Evolutionary conservation across 2,888 invertebrate genomes (phyloP).

Genomic region (Volucella zonaria): DNA sequence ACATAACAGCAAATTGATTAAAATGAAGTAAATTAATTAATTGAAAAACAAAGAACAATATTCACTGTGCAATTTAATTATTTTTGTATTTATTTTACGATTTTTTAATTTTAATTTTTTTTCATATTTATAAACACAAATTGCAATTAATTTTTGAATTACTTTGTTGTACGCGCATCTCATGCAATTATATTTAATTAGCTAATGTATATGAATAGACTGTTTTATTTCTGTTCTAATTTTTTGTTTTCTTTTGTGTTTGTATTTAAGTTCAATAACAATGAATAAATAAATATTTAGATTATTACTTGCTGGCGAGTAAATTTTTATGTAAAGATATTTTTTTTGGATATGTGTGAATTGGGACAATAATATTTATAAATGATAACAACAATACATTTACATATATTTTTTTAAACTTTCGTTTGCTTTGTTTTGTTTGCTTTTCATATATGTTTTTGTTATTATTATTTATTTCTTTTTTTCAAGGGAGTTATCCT

Average conservation of each 20-base stretch:
- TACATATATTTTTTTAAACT: slow-evolving; percentile 75
- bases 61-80: background rate
- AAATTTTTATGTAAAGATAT: slow-evolving; percentile 49
- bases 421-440: slow-evolving; percentile 39
- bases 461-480: slow-evolving; percentile 65
- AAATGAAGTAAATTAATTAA: slow-evolving; percentile 3
- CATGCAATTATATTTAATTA: slow-evolving; percentile 52
- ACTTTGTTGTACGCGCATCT: slow-evolving; percentile 61
- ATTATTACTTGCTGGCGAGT: slow-evolving; percentile 47
- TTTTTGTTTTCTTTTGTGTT: slow-evolving; percentile 22
- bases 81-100: slow-evolving; percentile 14
- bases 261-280: slow-evolving; percentile 41
- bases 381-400: slow-evolving; percentile 76
- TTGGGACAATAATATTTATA: slow-evolving; percentile 54
- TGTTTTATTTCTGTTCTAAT: background rate
- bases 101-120: slow-evolving; percentile 3
- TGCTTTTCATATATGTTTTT: slow-evolving; percentile 51
- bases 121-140: slow-evolving; percentile 46
- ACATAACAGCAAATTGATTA: slow-evolving; percentile 7
- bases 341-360: slow-evolving; percentile 40
- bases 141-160: slow-evolving; percentile 52
- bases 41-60: slow-evolving; percentile 5
- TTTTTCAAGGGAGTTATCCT: slow-evolving; percentile 73
- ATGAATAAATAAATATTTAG: slow-evolving; percentile 56
- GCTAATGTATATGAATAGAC: slow-evolving; percentile 59